Evolutionary conservation across 1,140 invertebrate genomes (phyloP), one percentile per base, ranked within the genome.

Genomic region (Drosophila simulans): DNA sequence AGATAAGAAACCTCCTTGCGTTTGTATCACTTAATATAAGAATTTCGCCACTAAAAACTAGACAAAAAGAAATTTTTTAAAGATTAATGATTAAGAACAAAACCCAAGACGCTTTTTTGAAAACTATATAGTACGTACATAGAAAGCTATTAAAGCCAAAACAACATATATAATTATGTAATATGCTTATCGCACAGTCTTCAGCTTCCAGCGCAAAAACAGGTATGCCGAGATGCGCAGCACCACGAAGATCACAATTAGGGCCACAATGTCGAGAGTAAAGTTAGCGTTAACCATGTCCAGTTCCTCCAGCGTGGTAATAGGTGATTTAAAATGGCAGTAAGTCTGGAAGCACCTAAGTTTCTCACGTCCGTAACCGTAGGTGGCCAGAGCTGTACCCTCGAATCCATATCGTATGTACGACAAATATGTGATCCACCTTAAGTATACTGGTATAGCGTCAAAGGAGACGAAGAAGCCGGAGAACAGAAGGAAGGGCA

Each of bases 401-500:
- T 99, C 98, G 92, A 99, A 99, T 20, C 97, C 97, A 90, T 99
- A 99, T 91, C 98, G 94, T 60, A 99, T 97, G 92, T 99, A 99
- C 11, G 97, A 98, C 1, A 98, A 93, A 92, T 99, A 99, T 0
- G 98, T 98, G 66, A 99, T 96, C 98, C 98, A 99, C 69, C 98
- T 94, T 45, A 99, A 93, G 91, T 99, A 99, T 4, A 97, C 95
- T 0, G 98, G 98, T 77, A 99, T 99, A 0, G 98, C 98, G 86
- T 98, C 97, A 92, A 99, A 98, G 65, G 97, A 98, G 17, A 99
- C 98, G 93, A 99, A 99, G 95, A 99, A 99, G 11, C 98, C 98
- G 53, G 96, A 97, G 93, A 98, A 99, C 12, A 99, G 93, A 12
- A 99, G 94, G 93, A 99, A 97, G 20, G 97, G 98, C 64, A 98